Percentiles rank a stretch among this genome's conserved stretches.
Evolutionary conservation across 2,888 invertebrate species (phyloP).

Genomic region (Ormyrus rosae): DNA sequence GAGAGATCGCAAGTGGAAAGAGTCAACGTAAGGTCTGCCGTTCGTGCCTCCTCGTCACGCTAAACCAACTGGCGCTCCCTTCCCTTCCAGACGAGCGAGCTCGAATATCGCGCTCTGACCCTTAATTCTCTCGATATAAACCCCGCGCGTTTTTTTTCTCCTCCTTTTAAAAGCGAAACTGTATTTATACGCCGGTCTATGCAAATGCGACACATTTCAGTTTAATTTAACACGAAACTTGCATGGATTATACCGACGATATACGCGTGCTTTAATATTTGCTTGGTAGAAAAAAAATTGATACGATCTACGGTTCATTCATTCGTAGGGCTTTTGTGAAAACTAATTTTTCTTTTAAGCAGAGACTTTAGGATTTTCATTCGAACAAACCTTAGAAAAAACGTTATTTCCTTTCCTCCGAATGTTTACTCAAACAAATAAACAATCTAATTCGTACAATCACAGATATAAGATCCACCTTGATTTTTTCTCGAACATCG

Average conservation of each 20-base stretch:
- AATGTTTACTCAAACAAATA: no score
- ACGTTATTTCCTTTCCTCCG: no score
- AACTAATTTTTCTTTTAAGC: no score
- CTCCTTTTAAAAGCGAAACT: no score
- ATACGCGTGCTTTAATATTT: no score
- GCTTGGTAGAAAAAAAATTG: no score
- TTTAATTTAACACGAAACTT: neutral
- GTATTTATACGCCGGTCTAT: neutral
- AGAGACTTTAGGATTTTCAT: no score
- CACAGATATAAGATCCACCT: neutral
- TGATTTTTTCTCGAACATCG: neutral
- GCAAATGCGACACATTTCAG: neutral
- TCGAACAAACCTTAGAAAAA: no score
- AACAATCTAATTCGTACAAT: no score
- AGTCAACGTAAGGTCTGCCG: slow-evolving; percentile 31
- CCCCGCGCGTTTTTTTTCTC: neutral
- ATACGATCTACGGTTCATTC: no score
- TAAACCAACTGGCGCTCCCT: slow-evolving; percentile 12
- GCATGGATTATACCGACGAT: no score
- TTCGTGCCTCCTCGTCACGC: neutral
- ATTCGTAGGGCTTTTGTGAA: no score
- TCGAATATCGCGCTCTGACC: slow-evolving; percentile 28
- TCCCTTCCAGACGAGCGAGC: slow-evolving; percentile 21
- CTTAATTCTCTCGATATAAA: slow-evolving; percentile 25
- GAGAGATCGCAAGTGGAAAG: slow-evolving; percentile 20